Base-by-base conservation (phyloP, 1,140 invertebrate genomes). In the Araneus ventricosus region DNA sequence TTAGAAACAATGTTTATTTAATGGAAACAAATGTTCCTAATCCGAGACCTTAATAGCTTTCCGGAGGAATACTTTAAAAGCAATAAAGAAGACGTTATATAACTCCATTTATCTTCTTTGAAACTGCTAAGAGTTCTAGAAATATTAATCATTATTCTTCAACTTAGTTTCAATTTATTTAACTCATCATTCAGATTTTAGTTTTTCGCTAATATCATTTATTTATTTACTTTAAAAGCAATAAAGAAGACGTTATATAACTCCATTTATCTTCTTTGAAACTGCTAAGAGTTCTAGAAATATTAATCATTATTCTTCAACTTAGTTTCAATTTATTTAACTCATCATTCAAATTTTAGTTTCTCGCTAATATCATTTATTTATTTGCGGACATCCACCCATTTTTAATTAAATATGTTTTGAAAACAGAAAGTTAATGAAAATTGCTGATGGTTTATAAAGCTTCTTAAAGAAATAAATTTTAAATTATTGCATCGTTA, bases 41-140 rank as follows among this genome's bases (percentile, higher is more conserved):
- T 75, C 30, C 14, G 34, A 30, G 10, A 34, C 30, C 34, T 75
- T 75, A 75, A 75, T 37, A 75, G 70, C 17, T 75, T 75, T 75
- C 70, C 70, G 20, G 70, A 20, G 34, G 34, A 75, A 75, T 75
- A 75, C 70, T 37, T 75, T 75, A 75, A 75, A n/a, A 37, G 70
- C 70, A 20, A 37, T 75, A 34, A 34, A 75, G 30, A 20, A 37
- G n/a, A n/a, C 30, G 17, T 75, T 75, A 75, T 20, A 30, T 4
- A 20, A 22, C 17, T 30, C 70, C 14, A 75, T 75, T 75, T 75
- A 34, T 75, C 70, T 75, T 14, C 30, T 75, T 37, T 37, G 17
- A 30, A 75, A 75, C 17, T 75, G 5, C 5, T 34, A 75, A 75
- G 10, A 27, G 37, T 75, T 75, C 34, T 34, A 75, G 70, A 75